phyloP scores from a whole-genome alignment of 2,113 vertebrate genomes.

The Eulemur macaco region DNA sequence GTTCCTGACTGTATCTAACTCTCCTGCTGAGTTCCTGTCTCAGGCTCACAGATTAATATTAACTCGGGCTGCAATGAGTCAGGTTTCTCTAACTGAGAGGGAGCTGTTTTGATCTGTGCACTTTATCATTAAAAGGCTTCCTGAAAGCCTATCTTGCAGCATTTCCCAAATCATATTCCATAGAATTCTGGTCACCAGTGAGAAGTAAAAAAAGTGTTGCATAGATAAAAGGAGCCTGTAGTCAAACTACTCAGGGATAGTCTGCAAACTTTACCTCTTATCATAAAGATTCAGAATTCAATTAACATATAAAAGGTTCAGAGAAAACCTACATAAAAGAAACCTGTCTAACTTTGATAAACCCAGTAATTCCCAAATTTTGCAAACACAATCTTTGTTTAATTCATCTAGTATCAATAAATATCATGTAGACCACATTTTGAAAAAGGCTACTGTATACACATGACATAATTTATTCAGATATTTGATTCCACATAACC shows the following conservation, averaged over 20 bases:
- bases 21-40: constrained; percentile 41
- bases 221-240: constrained; percentile 60
- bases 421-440: not conserved
- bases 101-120: constrained; percentile 54
- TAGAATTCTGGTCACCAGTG: constrained; percentile 32
- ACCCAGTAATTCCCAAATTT: constrained; percentile 49
- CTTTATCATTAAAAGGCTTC: constrained; percentile 61
- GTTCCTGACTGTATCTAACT: constrained; percentile 15
- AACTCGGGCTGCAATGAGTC: constrained; percentile 10
- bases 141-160: constrained; percentile 50
- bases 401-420: constrained; percentile 53
- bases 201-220: constrained; percentile 45
- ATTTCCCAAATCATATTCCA: constrained; percentile 48
- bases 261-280: constrained; percentile 67
- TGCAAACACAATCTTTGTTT: constrained; percentile 7
- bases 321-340: constrained; percentile 65
- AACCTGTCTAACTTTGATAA: constrained; percentile 65
- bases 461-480: constrained; percentile 40
- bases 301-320: constrained; percentile 76
- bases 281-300: constrained; percentile 70
- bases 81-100: constrained; percentile 35
- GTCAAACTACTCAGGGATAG: constrained; percentile 42
- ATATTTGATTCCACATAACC: not conserved
- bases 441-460: not conserved
- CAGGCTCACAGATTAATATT: constrained; percentile 31